These are phyloP conservation scores for Cosmorhoe ocellata DNA, from an alignment of 2,888 invertebrate genomes.

Conservation along the genomic window DNA sequence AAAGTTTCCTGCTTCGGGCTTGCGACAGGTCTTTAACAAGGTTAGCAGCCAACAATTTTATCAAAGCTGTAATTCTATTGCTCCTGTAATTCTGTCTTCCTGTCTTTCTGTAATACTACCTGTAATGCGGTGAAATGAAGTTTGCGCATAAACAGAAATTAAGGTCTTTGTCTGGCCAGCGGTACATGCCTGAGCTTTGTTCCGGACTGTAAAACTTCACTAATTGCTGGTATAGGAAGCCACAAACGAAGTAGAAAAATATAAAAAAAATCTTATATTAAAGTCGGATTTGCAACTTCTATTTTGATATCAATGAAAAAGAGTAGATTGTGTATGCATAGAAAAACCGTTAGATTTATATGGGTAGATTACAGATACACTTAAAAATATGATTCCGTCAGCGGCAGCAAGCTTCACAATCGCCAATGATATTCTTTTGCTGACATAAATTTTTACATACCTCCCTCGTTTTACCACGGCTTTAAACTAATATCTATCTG, in stretches of 20 bases:
- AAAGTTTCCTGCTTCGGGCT: slow-evolving; percentile 56
- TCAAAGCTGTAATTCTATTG: slow-evolving; percentile 61
- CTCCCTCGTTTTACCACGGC: no score
- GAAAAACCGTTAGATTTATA: no score
- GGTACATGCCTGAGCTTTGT: slow-evolving; percentile 29
- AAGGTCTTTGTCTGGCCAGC: slow-evolving; percentile 33
- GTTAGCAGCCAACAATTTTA: slow-evolving; percentile 67
- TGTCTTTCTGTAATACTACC: slow-evolving; percentile 39
- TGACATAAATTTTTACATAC: background rate
- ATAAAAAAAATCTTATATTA: slow-evolving; percentile 9
- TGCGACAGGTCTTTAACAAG: slow-evolving; percentile 61
- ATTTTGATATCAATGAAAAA: no score
- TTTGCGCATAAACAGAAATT: slow-evolving; percentile 43
- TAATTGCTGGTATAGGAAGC: slow-evolving; percentile 24
- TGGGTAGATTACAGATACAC: no score
- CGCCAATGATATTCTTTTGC: no score
- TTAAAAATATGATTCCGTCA: no score
- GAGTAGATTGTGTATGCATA: no score
- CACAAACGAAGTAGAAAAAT: slow-evolving; percentile 12
- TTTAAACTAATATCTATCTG: no score
- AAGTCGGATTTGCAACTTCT: no score
- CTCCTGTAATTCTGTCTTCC: slow-evolving; percentile 40
- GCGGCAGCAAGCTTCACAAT: no score
- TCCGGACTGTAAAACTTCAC: slow-evolving; percentile 30
- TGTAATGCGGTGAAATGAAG: slow-evolving; percentile 38